These are phyloP conservation scores for Antigone vipio DNA, from an alignment of 2,113 vertebrate species.

Conservation along the genomic window DNA sequence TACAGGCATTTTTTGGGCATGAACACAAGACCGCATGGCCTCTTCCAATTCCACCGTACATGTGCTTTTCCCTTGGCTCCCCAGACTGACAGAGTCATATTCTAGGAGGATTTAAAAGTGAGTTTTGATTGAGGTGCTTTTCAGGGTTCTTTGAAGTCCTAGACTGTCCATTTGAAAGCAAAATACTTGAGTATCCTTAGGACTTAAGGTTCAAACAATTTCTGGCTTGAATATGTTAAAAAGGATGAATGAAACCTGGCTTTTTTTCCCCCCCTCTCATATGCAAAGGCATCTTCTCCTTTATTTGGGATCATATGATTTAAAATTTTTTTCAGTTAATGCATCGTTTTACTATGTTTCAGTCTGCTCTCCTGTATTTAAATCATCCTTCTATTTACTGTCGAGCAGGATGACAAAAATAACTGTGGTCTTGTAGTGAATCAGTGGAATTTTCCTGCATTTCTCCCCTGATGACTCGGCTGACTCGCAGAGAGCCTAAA, in stretches of 20 bases:
- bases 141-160: neutral
- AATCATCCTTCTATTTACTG: slow-evolving; percentile 44
- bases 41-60: rapidly evolving
- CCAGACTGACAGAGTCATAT: neutral
- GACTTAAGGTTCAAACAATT: neutral
- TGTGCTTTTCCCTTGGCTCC: neutral
- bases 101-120: neutral
- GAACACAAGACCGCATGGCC: neutral
- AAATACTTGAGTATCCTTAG: neutral
- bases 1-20: neutral
- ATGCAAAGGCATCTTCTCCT: neutral
- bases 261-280: rapidly evolving
- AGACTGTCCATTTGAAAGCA: neutral
- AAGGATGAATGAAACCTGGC: neutral
- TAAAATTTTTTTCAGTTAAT: neutral
- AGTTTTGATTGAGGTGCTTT: neutral
- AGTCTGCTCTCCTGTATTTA: slow-evolving; percentile 16
- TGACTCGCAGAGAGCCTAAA: slow-evolving; percentile 38
- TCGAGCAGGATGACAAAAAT: slow-evolving; percentile 55
- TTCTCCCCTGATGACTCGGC: slow-evolving; percentile 29
- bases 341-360: neutral
- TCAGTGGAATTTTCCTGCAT: slow-evolving; percentile 73
- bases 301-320: neutral
- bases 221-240: neutral
- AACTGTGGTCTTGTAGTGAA: slow-evolving; percentile 36